Evolutionary conservation across 2,888 invertebrate species (phyloP).

Genomic region (Lordiphosa fenestrarum): DNA sequence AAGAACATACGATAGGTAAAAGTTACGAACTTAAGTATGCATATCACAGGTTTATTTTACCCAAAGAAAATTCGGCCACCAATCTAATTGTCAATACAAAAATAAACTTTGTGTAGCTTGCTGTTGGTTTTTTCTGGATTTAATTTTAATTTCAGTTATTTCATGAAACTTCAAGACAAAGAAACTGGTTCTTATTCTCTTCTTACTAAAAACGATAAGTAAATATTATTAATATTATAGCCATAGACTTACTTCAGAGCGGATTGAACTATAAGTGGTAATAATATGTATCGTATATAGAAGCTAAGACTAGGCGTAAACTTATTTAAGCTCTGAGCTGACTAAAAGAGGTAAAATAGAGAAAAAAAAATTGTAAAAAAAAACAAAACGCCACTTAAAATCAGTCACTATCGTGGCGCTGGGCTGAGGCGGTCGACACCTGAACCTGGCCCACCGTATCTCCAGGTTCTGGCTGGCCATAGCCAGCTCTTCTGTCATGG

Average conservation of each 20-base stretch:
- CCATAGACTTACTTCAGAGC: too few relatives aligned
- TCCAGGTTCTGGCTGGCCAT: conserved; percentile 29
- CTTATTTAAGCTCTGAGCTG: too few relatives aligned
- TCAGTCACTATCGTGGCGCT: conserved; percentile 76
- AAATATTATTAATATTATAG: too few relatives aligned
- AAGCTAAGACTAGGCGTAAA: too few relatives aligned
- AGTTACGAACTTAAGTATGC: conserved; percentile 51
- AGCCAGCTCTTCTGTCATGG: conserved; percentile 77
- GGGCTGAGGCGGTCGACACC: conserved; percentile 4
- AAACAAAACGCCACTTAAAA: conserved; percentile 34
- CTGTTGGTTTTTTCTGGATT: conserved; percentile 12
- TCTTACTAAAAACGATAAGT: conserved; percentile 1
- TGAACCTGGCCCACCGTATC: conserved; percentile 2
- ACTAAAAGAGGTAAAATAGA: too few relatives aligned
- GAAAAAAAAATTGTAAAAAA: background rate
- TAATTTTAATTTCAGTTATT: conserved; percentile 49
- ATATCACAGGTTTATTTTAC: conserved; percentile 59
- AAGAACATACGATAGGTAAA: background rate
- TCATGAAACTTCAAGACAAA: conserved; percentile 51
- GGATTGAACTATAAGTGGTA: too few relatives aligned
- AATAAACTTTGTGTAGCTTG: conserved; percentile 2
- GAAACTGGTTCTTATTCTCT: conserved; percentile 8
- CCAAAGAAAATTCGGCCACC: conserved; percentile 24
- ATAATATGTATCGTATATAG: too few relatives aligned
- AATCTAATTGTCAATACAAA: conserved; percentile 6